phyloP scores from a whole-genome alignment of 1,140 invertebrate species.

The Carcinoscorpius rotundicauda region DNA sequence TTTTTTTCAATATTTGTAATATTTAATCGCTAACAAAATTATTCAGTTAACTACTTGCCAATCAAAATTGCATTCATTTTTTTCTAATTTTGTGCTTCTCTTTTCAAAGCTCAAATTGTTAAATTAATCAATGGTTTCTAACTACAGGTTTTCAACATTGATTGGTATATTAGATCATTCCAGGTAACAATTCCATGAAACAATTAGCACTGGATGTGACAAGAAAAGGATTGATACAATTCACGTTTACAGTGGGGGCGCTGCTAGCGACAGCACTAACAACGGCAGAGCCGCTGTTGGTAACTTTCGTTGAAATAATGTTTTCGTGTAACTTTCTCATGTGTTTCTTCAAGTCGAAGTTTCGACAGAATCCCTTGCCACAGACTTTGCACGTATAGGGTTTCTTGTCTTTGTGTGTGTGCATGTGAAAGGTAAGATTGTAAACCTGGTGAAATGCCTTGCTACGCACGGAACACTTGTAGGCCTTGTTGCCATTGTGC shows the following conservation, averaged over 20 bases:
- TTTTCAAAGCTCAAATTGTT: too few species aligned
- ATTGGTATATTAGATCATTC: slow-evolving; percentile 4
- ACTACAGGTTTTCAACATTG: too few species aligned
- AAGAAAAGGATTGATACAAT: slow-evolving; percentile 19
- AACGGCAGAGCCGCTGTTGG: too few species aligned
- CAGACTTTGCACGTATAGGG: slow-evolving; percentile 89
- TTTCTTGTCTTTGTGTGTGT: slow-evolving; percentile 96
- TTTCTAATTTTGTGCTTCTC: too few species aligned
- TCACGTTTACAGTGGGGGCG: slow-evolving; percentile 12
- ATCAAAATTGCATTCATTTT: too few species aligned
- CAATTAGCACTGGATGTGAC: slow-evolving; percentile 12
- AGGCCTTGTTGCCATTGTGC: slow-evolving; percentile 91
- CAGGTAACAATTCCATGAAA: slow-evolving; percentile 12
- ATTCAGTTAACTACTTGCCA: too few species aligned
- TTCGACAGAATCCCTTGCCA: slow-evolving; percentile 95
- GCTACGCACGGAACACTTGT: slow-evolving; percentile 89
- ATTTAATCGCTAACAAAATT: too few species aligned
- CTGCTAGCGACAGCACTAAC: too few species aligned
- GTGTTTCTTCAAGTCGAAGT: slow-evolving; percentile 99
- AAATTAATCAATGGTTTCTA: too few species aligned
- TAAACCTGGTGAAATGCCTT: slow-evolving; percentile 98
- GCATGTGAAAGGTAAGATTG: slow-evolving; percentile 98
- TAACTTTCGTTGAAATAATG: too few species aligned
- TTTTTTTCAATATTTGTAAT: too few species aligned
- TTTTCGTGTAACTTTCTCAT: slow-evolving; percentile 75